Percentiles rank a stretch among this genome's conserved stretches.
phyloP scores from a whole-genome alignment of 2,888 invertebrate genomes.

The Heteromurus nitidus region DNA sequence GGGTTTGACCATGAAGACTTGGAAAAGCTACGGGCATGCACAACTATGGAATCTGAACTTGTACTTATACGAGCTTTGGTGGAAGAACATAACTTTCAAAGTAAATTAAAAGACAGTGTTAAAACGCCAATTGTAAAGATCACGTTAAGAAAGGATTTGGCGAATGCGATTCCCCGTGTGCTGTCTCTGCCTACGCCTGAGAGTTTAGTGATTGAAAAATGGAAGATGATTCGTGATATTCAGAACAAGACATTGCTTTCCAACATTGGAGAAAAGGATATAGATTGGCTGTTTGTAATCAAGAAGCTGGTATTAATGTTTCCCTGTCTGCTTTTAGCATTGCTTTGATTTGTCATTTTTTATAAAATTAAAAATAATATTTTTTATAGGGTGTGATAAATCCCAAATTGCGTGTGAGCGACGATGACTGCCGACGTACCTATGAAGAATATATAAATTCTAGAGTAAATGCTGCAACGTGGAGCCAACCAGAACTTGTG shows the following conservation, averaged over 20 bases:
- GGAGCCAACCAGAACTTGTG: slow-evolving; percentile 1
- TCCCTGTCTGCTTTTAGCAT: neutral
- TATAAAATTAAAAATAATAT: neutral
- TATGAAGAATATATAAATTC: slow-evolving; percentile 27
- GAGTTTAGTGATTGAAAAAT: slow-evolving; percentile 29
- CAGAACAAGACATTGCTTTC: slow-evolving; percentile 7
- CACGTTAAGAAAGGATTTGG: neutral
- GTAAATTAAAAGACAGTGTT: neutral
- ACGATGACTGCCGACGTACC: slow-evolving; percentile 8
- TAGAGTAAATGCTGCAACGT: neutral
- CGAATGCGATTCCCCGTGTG: neutral
- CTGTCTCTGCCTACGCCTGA: slow-evolving; percentile 9
- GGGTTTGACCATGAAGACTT: slow-evolving; percentile 34
- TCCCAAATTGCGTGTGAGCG: neutral
- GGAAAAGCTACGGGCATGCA: neutral
- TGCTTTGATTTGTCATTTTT: neutral
- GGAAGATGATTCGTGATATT: slow-evolving; percentile 21
- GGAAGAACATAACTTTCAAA: slow-evolving; percentile 19
- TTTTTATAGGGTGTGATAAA: neutral
- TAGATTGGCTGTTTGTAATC: slow-evolving; percentile 38
- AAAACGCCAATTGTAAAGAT: slow-evolving; percentile 15
- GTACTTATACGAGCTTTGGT: neutral
- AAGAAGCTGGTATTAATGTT: slow-evolving; percentile 16
- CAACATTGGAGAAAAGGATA: slow-evolving; percentile 26
- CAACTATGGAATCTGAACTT: slow-evolving; percentile 17